These are phyloP conservation scores for Ormyrus nitidulus DNA, from an alignment of 2,888 invertebrate species.

Conservation along the genomic window DNA sequence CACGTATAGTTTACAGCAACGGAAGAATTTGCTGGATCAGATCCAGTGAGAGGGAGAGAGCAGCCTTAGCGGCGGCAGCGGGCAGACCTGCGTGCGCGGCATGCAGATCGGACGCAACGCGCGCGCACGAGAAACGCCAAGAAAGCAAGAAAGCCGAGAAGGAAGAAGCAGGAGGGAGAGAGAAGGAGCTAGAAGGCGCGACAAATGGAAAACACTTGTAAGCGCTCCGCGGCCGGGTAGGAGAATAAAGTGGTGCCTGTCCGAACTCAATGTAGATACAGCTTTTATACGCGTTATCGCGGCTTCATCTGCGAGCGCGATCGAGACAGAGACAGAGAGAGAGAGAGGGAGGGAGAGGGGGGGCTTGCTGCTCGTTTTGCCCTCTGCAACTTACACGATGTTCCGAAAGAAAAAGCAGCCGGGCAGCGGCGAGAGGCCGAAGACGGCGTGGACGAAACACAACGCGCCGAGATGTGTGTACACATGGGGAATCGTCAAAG, in stretches of 20 bases:
- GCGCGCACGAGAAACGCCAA: not conserved
- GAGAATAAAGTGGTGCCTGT: slow-evolving; percentile 72
- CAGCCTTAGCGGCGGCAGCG: too few relatives aligned
- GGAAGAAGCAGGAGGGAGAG: not conserved
- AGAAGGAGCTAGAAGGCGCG: slow-evolving; percentile 51
- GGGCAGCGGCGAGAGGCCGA: not conserved
- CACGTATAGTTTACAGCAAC: too few relatives aligned
- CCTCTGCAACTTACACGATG: slow-evolving; percentile 58
- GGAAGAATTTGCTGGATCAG: too few relatives aligned
- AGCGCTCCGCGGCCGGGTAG: slow-evolving; percentile 61
- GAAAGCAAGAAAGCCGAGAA: not conserved
- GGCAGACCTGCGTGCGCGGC: too few relatives aligned
- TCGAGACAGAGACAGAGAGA: slow-evolving; percentile 42
- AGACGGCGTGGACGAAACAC: slow-evolving; percentile 25
- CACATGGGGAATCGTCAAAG: slow-evolving; percentile 57
- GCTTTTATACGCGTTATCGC: slow-evolving; percentile 72
- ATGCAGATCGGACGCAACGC: too few relatives aligned
- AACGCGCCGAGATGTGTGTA: not conserved
- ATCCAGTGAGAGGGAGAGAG: not conserved
- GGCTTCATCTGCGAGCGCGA: slow-evolving; percentile 63
- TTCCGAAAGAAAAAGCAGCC: slow-evolving; percentile 55
- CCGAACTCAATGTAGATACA: slow-evolving; percentile 72
- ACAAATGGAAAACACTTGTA: slow-evolving; percentile 73
- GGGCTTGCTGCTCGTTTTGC: slow-evolving; percentile 55
- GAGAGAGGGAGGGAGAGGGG: not conserved